A percentile compares a stretch with the other conserved stretches of the same genome.
Conservation (phyloP, 2,113 vertebrate species). For the Eonycteris spelaea region DNA sequence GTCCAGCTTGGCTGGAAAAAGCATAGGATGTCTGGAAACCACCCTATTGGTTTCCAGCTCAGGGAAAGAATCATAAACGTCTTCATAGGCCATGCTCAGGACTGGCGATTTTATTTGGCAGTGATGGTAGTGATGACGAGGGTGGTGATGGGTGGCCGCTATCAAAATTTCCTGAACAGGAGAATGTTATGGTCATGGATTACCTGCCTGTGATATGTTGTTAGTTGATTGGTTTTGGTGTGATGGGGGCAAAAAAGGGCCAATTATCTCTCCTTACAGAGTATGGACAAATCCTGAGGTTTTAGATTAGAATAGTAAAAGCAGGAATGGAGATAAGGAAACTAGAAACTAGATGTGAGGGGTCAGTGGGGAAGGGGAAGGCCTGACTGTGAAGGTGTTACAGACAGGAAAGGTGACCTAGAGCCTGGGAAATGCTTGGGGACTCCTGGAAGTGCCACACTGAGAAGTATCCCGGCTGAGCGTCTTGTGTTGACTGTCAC, state of each 20-base stretch:
- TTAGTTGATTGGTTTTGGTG: not conserved
- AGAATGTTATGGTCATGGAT: not conserved
- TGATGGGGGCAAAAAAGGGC: not conserved
- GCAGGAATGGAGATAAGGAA: not conserved
- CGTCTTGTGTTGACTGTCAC: no score
- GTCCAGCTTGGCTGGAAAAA: not conserved
- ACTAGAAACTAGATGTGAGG: not conserved
- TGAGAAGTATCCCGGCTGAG: not conserved
- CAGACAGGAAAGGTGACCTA: not conserved
- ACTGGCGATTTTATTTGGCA: not conserved
- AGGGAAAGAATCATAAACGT: not conserved
- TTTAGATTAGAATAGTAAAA: not conserved
- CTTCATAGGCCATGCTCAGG: not conserved
- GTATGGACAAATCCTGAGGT: not conserved
- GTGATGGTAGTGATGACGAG: no score
- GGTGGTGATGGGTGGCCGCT: no score
- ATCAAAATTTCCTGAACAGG: not conserved
- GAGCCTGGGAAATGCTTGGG: not conserved
- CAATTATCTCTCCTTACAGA: not conserved
- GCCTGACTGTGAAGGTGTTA: not conserved
- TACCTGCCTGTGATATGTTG: not conserved
- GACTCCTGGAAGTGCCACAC: not conserved
- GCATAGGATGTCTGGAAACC: accelerated
- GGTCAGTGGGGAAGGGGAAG: not conserved
- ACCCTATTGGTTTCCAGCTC: not conserved